These are phyloP conservation scores for Platichthys flesus DNA, from an alignment of 2,113 vertebrate genomes.

Conservation along the genomic window DNA sequence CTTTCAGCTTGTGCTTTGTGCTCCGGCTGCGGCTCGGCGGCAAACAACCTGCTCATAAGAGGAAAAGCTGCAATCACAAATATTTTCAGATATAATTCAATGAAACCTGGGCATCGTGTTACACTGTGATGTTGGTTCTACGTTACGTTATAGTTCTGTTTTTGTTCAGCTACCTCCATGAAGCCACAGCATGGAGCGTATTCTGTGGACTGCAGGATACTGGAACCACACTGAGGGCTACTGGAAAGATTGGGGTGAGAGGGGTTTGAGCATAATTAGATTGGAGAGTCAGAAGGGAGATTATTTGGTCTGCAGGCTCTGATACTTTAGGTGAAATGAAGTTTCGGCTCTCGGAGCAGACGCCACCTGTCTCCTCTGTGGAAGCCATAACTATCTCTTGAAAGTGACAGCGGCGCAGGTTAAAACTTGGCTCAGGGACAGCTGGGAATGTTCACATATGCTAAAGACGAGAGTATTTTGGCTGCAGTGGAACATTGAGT, in stretches of 20 bases:
- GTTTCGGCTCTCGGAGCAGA: slow-evolving; percentile 11
- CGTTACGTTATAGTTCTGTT: not conserved
- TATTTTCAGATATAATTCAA: not conserved
- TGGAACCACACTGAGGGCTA: not conserved
- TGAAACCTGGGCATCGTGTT: not conserved
- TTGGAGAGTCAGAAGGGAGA: not conserved
- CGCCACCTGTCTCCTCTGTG: slow-evolving; percentile 50
- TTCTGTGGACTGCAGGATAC: not conserved
- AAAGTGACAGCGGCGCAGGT: slow-evolving; percentile 28
- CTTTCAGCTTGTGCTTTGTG: slow-evolving; percentile 53
- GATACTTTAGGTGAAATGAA: slow-evolving; percentile 7
- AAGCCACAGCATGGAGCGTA: not conserved
- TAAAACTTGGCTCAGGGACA: slow-evolving; percentile 42
- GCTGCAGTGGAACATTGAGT: slow-evolving; percentile 21
- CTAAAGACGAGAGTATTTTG: slow-evolving; percentile 50
- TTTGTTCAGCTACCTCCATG: slow-evolving; percentile 1
- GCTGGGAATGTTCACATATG: slow-evolving; percentile 58
- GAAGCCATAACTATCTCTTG: slow-evolving; percentile 28
- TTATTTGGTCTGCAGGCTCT: slow-evolving; percentile 31
- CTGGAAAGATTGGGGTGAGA: not conserved
- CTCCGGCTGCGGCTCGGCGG: slow-evolving; percentile 15
- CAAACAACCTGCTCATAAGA: slow-evolving; percentile 34
- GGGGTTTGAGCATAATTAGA: not conserved
- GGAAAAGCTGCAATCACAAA: not conserved
- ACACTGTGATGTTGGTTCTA: not conserved